Evolutionary conservation across 2,113 vertebrate genomes (phyloP).

Genomic region (Cervus canadensis): DNA sequence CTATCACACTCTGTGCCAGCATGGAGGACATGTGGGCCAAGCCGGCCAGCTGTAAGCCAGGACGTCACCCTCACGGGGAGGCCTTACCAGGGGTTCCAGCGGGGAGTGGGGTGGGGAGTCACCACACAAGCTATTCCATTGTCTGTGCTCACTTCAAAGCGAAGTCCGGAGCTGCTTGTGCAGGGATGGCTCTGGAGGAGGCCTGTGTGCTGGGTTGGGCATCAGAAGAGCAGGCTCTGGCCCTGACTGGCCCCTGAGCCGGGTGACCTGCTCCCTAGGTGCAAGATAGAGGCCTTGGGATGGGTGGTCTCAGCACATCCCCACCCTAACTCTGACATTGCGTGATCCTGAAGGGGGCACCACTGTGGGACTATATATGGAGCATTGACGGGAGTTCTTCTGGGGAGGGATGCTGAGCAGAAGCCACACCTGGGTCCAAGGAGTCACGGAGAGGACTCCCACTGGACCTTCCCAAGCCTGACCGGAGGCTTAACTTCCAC

Average conservation of each 20-base stretch:
- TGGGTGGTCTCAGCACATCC: background rate
- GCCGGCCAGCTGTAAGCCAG: accelerated
- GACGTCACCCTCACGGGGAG: background rate
- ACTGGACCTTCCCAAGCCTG: background rate
- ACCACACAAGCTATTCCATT: accelerated
- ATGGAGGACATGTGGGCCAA: accelerated
- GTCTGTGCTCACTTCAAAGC: background rate
- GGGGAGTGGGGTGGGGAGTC: background rate
- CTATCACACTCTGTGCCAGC: accelerated
- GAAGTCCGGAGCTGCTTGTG: background rate
- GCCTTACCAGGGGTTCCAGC: accelerated
- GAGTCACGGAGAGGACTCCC: background rate
- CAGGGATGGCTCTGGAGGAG: background rate
- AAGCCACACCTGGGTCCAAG: background rate
- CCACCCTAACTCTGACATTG: background rate
- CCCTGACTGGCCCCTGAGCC: background rate
- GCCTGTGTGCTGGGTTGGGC: background rate
- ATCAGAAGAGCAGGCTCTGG: background rate
- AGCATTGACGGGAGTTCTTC: too few species aligned
- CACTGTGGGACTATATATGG: accelerated
- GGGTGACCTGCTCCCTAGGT: background rate
- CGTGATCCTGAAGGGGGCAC: background rate
- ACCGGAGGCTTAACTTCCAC: background rate
- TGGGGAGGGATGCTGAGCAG: background rate
- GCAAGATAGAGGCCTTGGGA: background rate